Evolutionary conservation across 2,888 invertebrate genomes (phyloP).

Genomic region (Tetranychus piercei): DNA sequence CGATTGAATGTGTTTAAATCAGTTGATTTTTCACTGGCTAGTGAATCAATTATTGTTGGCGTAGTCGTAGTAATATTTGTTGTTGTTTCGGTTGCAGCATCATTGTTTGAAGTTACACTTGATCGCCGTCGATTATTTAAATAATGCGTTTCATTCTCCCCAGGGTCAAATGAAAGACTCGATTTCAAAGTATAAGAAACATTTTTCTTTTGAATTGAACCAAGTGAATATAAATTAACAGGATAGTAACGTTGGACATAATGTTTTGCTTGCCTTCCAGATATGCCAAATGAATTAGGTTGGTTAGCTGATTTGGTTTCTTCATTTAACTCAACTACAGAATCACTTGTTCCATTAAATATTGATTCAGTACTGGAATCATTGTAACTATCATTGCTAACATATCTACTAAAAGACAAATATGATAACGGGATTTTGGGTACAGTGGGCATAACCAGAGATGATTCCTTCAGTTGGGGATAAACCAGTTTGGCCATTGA

Average conservation of each 20-base stretch:
- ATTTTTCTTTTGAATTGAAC: neutral
- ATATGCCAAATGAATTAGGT: too few species aligned
- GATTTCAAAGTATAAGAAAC: neutral
- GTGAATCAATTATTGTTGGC: neutral
- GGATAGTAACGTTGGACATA: neutral
- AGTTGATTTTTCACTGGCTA: too few species aligned
- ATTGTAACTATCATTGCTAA: neutral
- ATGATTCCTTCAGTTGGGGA: neutral
- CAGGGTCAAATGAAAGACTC: neutral
- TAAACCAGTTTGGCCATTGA: neutral
- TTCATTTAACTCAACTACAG: too few species aligned
- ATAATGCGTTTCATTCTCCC: neutral
- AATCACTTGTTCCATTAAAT: neutral
- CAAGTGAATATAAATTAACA: neutral
- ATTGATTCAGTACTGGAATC: neutral
- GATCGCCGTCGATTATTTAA: too few species aligned
- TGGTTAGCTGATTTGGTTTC: too few species aligned
- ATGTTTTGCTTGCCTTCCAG: neutral
- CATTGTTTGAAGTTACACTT: too few species aligned
- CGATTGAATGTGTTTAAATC: too few species aligned
- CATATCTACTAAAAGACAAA: neutral
- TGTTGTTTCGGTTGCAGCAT: neutral
- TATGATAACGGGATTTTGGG: neutral
- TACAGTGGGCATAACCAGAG: slow-evolving; percentile 1
- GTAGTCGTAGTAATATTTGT: neutral